Evolutionary conservation across 37 sponge, comb jelly and placozoan genomes (phyloP).

Genomic region (Oopsacas minuta): DNA sequence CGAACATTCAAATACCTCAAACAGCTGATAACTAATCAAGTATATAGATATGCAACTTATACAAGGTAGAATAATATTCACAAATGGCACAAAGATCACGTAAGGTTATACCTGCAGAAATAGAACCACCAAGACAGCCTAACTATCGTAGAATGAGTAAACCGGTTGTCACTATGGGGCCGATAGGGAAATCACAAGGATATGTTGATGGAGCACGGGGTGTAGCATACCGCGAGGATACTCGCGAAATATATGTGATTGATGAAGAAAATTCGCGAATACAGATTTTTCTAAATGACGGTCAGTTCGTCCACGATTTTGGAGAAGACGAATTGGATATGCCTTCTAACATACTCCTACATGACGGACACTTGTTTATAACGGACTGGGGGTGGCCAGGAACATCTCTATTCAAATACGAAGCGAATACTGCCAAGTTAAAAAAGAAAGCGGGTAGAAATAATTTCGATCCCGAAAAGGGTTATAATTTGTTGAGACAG

Average conservation of each 20-base stretch:
- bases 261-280: slow-evolving; percentile 14
- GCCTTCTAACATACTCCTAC: neutral
- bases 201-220: neutral
- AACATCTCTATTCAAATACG: neutral
- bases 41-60: too few relatives aligned
- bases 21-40: too few relatives aligned
- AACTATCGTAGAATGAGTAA: neutral
- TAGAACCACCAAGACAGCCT: neutral
- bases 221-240: neutral
- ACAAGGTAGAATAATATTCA: too few relatives aligned
- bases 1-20: neutral
- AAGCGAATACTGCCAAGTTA: neutral
- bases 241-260: neutral
- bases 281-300: neutral
- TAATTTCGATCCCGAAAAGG: neutral
- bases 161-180: neutral
- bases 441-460: neutral
- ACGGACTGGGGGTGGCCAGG: neutral
- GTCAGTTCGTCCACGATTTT: neutral
- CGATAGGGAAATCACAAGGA: neutral
- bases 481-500: slow-evolving; percentile 11
- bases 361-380: neutral
- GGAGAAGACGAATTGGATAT: neutral
- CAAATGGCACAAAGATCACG: too few relatives aligned
- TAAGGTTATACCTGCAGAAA: neutral